Evolutionary conservation across 2,797 vertebrate species (phyloP).

Genomic region (Hydrophis major): DNA sequence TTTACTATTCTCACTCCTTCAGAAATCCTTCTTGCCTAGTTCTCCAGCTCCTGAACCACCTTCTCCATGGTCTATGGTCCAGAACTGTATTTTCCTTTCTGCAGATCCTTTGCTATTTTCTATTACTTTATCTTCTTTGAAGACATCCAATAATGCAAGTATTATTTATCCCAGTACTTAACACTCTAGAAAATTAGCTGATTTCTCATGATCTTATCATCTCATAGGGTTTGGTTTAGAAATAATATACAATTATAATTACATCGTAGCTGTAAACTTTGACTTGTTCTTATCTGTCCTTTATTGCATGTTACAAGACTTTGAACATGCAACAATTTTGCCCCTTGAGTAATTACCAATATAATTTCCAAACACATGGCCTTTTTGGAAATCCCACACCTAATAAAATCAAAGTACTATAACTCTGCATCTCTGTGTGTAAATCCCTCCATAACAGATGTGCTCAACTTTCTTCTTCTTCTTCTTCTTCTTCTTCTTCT

Average conservation of each 20-base stretch:
- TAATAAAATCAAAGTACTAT: not conserved
- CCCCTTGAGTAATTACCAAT: not conserved
- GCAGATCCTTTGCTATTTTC: not conserved
- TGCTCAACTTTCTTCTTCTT: not conserved
- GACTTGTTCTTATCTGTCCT: not conserved
- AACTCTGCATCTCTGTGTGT: not conserved
- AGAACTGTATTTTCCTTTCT: not conserved
- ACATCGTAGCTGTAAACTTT: not conserved
- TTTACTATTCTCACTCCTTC: not conserved
- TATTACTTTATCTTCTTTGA: not conserved
- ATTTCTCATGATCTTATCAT: not conserved
- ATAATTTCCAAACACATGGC: not conserved
- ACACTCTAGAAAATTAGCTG: conserved; percentile 11
- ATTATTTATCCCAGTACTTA: not conserved
- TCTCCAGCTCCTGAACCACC: not conserved
- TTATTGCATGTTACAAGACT: not conserved
- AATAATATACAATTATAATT: not conserved
- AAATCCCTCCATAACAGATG: not conserved
- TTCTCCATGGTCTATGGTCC: not conserved
- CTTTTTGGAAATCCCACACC: not conserved
- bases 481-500: no score
- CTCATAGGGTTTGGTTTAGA: not conserved
- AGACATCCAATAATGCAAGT: not conserved
- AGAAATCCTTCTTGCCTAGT: not conserved
- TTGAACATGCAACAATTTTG: not conserved